Evolutionary conservation across 2,888 invertebrate genomes (phyloP), one percentile per base, ranked within the genome.

Genomic region (Epirrhoe alternata): DNA sequence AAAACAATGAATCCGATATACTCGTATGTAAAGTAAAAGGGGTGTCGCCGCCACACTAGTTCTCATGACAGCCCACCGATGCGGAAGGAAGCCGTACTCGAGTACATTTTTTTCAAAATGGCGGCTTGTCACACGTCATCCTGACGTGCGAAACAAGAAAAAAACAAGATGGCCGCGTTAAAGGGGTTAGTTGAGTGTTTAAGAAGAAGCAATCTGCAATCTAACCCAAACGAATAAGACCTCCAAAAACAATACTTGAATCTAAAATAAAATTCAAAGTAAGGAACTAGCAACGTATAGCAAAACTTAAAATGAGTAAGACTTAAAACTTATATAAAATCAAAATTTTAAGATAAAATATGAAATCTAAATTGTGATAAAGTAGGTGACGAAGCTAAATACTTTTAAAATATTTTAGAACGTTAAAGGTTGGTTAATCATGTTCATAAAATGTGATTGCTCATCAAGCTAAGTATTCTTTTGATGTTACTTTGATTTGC

Each of bases 31-130:
- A 89, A 89, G 78, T 80, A 85, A 83, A 88, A 86, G 92, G 92
- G 90, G 92, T 90, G 92, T 89, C 84, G 86, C 87, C 84, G 85
- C 87, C 87, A 76, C 87, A 84, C 87, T 90, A 90, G 89, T 91
- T 90, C 91, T 91, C 88, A 88, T 89, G 86, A 86, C 86, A 84
- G 87, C 88, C 86, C 85, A 86, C 87, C 87, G 90, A 87, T 82
- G 89, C 88, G 91, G 89, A 93, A 93, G 89, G 91, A 92, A 93
- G 91, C 92, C 91, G 86, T 86, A 86, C 89, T 91, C 83, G 82
- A 90, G 87, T 62, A 68, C 65, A 42, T 85, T 90, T 92, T 89
- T 92, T 92, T 88, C 89, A 93, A 93, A 90, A 93, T 93, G 93
- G 93, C 93, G 79, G 86, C 87, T 80, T 91, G 87, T 88, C 89